Base-by-base conservation (phyloP, 2,113 vertebrate species). In the Crocuta crocuta region DNA sequence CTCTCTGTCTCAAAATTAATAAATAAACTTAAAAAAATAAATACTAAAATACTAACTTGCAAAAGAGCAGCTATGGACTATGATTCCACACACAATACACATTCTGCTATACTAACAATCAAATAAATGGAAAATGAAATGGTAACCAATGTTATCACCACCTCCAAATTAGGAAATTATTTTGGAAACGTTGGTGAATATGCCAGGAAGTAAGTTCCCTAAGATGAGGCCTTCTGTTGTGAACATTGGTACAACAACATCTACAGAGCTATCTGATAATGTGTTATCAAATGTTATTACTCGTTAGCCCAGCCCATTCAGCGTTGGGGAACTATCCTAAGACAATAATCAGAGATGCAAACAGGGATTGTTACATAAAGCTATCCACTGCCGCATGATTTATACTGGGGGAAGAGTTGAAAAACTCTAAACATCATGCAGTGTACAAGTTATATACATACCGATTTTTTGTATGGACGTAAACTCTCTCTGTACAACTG, bases 321-420 rank as follows among this genome's bases (percentile, higher is more conserved):
- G 7, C 78, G 48, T 35, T 89, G 74, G 80, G 55, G 83, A 68
- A 79, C 53, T 43, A 81, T 15, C 33, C 93, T 35, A 79, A 84
- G 65, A 90, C 84, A 94, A 92, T 33, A 92, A 91, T 71, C 79
- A 53, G 89, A 91, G 81, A 84, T 17, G 21, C 19, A 28, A 94
- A 86, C 13, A 33, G 91, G n/a, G 55, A 24, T 48, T 45, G 8
- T 68, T 23, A 4, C 55, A 91, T 33, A 28, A 91, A 90, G 33
- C 50, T 3, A 68, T 16, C n/a, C 61, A 65, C 74, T 71, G 50
- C 23, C 9, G 74, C 73, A 65, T 65, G 19, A 28, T 31, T 45
- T 61, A 65, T 26, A 63, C 31, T 33, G 31, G 8, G 9, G 35
- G 10, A 50, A 58, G 89, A 23, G 58, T 5, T 53, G 39, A 53